Percentiles rank a stretch among this genome's conserved stretches.
These are phyloP conservation scores for Ooceraea biroi DNA, from an alignment of 1,140 invertebrate species.

Conservation along the genomic window DNA sequence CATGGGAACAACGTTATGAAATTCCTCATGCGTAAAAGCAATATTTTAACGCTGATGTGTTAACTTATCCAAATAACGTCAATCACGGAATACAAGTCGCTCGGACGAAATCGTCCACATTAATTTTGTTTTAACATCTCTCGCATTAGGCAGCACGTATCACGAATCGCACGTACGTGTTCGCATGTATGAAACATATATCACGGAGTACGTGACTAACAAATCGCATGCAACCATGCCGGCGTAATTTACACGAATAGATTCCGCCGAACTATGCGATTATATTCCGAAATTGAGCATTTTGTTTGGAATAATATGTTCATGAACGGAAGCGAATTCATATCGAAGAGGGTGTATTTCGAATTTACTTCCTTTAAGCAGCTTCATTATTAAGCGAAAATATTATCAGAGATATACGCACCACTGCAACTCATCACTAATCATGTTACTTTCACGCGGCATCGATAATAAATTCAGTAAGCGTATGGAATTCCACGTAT, in stretches of 20 bases:
- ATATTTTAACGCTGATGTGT: conserved; percentile 38
- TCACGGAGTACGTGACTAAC: conserved; percentile 54
- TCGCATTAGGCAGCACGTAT: conserved; percentile 44
- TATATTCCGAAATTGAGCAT: conserved; percentile 26
- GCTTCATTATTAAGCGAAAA: not conserved
- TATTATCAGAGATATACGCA: conserved; percentile 20
- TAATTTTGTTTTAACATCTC: conserved; percentile 60
- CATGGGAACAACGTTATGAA: not conserved
- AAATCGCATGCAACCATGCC: conserved; percentile 21
- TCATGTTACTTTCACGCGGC: conserved; percentile 9
- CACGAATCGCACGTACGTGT: conserved; percentile 46
- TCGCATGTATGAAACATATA: conserved; percentile 32
- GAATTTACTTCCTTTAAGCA: conserved; percentile 6
- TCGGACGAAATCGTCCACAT: conserved; percentile 31
- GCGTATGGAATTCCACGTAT: not conserved
- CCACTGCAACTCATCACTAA: not conserved
- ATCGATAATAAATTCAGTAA: not conserved
- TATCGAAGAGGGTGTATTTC: not conserved
- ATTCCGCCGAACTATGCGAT: conserved; percentile 30
- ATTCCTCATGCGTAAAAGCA: not conserved
- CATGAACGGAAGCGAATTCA: not conserved
- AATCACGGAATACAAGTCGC: not conserved
- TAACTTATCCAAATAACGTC: conserved; percentile 57
- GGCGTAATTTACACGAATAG: conserved; percentile 34
- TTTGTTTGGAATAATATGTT: conserved; percentile 11